Base-by-base conservation (phyloP, 92 coral and sea anemone species). In the Metridium senile region DNA sequence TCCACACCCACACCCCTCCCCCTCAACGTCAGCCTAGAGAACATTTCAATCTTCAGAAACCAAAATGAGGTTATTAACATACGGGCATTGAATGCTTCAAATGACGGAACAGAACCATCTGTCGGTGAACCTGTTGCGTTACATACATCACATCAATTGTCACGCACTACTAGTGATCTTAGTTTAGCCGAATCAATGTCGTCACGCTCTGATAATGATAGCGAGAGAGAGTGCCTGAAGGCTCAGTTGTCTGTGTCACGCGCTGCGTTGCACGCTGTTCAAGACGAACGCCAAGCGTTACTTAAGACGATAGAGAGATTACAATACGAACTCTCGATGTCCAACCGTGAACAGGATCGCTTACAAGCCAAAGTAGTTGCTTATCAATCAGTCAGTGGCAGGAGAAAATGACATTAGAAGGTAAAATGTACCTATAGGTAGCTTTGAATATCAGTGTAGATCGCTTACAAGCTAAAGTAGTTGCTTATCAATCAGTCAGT, bases 341-440 rank as follows among this genome's bases (percentile, higher is more conserved):
- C 99, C 9, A 96, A 96, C 74, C 97, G 97, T 0, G 99, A 96
- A 20, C 91, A 92, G 53, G 99, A 96, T 75, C 79, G 85, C 76
- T 35, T 95, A 33, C 97, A 92, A 64, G 89, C 85, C 29, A 85
- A 87, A 68, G 57, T 93, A 66, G 79, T 81, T 2, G 79, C 82
- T 53, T 84, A 84, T 54, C 88, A 84, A 66, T 53, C 71, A 52
- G 92, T 85, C 23, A 83, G 92, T 21, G 8, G 6, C 11, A 20
- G 65, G 26, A 59, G 31, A 16, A 59, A 59, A 26, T 59, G 65
- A 59, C 65, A 54, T 20, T 21, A 54, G 59, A 13, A 20, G 59
- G 3, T 9, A 20, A 54, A 54, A 9, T 3, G 16, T 10, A 54
- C 59, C 59, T 54, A 54, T 54, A 54, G 23, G 59, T 54, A 9